Evolutionary conservation across 1,140 invertebrate species (phyloP).

Genomic region (Drosophila eugracilis): DNA sequence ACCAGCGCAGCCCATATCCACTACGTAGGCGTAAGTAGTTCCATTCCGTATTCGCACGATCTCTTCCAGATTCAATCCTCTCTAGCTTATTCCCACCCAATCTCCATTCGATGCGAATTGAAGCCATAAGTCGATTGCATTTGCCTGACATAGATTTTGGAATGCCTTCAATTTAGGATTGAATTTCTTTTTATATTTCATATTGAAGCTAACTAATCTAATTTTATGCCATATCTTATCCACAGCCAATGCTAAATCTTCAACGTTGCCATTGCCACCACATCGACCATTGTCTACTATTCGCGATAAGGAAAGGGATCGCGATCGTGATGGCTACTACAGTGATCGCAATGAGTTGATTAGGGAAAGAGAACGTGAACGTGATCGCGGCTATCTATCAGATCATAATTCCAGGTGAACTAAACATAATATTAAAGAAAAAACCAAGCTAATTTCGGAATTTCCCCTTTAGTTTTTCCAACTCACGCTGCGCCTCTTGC

Average conservation of each 20-base stretch:
- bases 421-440: not conserved
- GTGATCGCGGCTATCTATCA: constrained; percentile 93
- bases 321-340: constrained; percentile 91
- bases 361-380: constrained; percentile 88
- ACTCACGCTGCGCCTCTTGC: constrained; percentile 91
- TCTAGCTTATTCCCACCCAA: constrained; percentile 34
- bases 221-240: not conserved
- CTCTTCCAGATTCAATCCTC: constrained; percentile 47
- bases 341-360: constrained; percentile 93
- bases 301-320: constrained; percentile 84
- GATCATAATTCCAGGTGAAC: constrained; percentile 92
- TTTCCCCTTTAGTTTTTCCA: constrained; percentile 85
- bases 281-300: constrained; percentile 86
- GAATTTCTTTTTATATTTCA: not conserved
- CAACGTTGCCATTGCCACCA: constrained; percentile 90
- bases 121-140: constrained; percentile 16
- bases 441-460: not conserved
- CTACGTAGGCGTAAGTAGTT: constrained; percentile 91
- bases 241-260: constrained; percentile 88
- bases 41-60: constrained; percentile 61
- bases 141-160: constrained; percentile 35
- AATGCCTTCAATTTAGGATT: constrained; percentile 24
- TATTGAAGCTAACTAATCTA: not conserved
- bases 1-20: constrained; percentile 93
- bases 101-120: constrained; percentile 18